Conservation (phyloP, 2,888 invertebrate species). For the Microctonus aethiopoides region DNA sequence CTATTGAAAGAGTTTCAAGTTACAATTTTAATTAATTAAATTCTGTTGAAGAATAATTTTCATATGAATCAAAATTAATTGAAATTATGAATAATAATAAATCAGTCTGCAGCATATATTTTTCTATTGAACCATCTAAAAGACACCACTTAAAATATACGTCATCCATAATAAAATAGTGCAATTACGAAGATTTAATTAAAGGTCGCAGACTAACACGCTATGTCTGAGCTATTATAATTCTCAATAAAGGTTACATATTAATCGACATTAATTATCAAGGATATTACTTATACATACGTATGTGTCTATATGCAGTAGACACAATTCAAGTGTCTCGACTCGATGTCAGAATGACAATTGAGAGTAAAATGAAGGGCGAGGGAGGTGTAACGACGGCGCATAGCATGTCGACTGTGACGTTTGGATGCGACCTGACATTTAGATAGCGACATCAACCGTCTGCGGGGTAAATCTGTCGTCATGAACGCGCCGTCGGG, state of each 20-base stretch:
- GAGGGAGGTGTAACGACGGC: no score
- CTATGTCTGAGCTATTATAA: neutral
- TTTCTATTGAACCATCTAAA: no score
- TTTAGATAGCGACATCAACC: constrained; percentile 65
- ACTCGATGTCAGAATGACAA: neutral
- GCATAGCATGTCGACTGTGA: constrained; percentile 50
- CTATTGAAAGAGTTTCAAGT: no score
- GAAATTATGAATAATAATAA: no score
- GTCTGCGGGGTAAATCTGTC: constrained; percentile 62
- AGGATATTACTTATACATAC: neutral
- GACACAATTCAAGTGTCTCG: neutral
- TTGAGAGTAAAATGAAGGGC: no score
- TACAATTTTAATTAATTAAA: no score
- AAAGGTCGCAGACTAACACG: neutral
- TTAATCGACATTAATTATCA: constrained; percentile 14
- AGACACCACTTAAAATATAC: neutral
- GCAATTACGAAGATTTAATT: neutral
- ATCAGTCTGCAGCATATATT: no score
- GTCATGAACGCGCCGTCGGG: constrained; percentile 44
- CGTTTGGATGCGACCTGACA: constrained; percentile 59
- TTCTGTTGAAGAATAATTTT: no score
- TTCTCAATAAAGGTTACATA: constrained; percentile 10
- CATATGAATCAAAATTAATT: no score
- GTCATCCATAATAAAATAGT: neutral
- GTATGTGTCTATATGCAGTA: neutral